A percentile compares a stretch with the other conserved stretches of the same genome.
Evolutionary conservation across 2,797 vertebrate species (phyloP).

Genomic region (Gymnoscopelus microlampas): DNA sequence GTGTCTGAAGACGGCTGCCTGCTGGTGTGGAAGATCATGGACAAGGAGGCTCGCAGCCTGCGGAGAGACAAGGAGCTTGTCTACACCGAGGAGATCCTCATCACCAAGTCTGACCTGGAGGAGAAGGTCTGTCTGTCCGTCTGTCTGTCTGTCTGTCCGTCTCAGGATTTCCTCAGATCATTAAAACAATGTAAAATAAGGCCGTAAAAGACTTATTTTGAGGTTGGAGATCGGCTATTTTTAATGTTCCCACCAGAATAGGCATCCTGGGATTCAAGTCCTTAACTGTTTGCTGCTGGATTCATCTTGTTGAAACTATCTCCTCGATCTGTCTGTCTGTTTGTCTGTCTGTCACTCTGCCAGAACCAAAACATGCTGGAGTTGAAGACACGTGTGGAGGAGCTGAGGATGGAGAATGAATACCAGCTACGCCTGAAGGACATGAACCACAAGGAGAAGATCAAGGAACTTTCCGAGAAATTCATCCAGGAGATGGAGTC

Average conservation of each 20-base stretch:
- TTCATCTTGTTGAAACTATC: too few relatives aligned
- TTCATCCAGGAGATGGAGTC: conserved; percentile 87
- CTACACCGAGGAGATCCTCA: conserved; percentile 91
- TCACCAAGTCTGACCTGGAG: conserved; percentile 91
- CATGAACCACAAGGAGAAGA: conserved; percentile 89
- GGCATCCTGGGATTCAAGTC: too few relatives aligned
- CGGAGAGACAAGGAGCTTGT: conserved; percentile 83
- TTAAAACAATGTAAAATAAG: too few relatives aligned
- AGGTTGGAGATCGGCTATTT: too few relatives aligned
- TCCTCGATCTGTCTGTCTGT: neutral
- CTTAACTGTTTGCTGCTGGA: too few relatives aligned
- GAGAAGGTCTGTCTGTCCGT: conserved; percentile 84
- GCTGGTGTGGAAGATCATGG: conserved; percentile 89
- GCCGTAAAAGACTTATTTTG: too few relatives aligned
- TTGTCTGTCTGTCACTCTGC: conserved; percentile 24
- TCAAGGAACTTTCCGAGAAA: conserved; percentile 87
- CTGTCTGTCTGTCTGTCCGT: neutral
- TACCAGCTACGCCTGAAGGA: conserved; percentile 92
- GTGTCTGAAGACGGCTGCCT: conserved; percentile 89
- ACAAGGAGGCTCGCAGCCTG: conserved; percentile 84
- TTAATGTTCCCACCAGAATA: too few relatives aligned
- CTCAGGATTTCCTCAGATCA: too few relatives aligned
- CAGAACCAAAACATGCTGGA: conserved; percentile 89
- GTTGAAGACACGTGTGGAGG: conserved; percentile 87
- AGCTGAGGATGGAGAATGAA: conserved; percentile 91